phyloP scores from a whole-genome alignment of 2,888 invertebrate species.

The Drosophila siamana region DNA sequence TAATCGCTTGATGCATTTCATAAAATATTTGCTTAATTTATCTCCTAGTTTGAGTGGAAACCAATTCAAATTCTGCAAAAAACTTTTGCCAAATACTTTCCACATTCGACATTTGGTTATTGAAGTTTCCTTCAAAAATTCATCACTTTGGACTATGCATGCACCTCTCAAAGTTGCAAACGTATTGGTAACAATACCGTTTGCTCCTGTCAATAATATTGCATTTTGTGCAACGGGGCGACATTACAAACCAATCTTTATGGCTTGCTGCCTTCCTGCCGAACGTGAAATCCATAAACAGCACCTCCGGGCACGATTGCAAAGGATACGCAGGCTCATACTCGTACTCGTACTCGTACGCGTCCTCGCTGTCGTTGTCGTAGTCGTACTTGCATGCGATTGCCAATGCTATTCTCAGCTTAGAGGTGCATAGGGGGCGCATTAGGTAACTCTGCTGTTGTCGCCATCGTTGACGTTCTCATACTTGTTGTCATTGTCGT shows the following conservation, averaged over 20 bases:
- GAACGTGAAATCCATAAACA: conserved; percentile 74
- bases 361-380: no score
- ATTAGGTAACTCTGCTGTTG: conserved; percentile 39
- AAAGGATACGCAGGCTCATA: conserved; percentile 49
- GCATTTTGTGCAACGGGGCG: conserved; percentile 53
- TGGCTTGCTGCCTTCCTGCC: conserved; percentile 73
- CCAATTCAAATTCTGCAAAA: conserved; percentile 22
- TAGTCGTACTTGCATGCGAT: conserved; percentile 33
- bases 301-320: conserved; percentile 58
- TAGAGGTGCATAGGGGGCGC: conserved; percentile 24
- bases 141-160: conserved; percentile 10
- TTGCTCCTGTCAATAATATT: conserved; percentile 44
- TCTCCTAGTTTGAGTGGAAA: background rate
- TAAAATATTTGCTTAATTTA: background rate
- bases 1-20: background rate
- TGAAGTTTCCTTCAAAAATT: background rate
- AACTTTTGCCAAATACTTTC: no score
- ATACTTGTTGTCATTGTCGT: conserved; percentile 14
- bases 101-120: background rate
- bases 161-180: conserved; percentile 15
- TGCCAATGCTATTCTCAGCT: conserved; percentile 19
- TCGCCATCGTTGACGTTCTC: conserved; percentile 11
- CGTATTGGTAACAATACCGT: background rate
- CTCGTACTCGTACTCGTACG: conserved; percentile 39
- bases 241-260: conserved; percentile 75